These are phyloP conservation scores for Sinonovacula constricta DNA, from an alignment of 1,140 invertebrate species.

Conservation along the genomic window DNA sequence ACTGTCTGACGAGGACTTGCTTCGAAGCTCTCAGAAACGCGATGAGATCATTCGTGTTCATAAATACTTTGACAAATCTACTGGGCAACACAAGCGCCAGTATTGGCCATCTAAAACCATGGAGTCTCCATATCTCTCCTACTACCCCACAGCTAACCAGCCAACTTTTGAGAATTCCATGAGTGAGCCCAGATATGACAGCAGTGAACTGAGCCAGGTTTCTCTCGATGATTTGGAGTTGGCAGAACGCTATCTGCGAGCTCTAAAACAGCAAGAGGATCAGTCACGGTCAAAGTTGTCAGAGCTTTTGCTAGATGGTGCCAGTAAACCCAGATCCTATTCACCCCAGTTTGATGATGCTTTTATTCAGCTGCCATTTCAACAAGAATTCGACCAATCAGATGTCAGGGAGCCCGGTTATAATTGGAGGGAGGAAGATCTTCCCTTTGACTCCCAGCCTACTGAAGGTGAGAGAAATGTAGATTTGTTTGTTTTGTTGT, in stretches of 20 bases:
- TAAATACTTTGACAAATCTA: slow-evolving; percentile 70
- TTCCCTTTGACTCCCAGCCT: too few species aligned
- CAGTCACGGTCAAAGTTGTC: slow-evolving; percentile 19
- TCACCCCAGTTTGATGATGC: too few species aligned
- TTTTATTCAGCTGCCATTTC: too few species aligned
- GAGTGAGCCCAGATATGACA: too few species aligned
- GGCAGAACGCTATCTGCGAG: slow-evolving; percentile 24
- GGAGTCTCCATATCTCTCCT: slow-evolving; percentile 5
- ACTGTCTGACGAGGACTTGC: background rate
- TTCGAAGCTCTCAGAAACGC: slow-evolving; percentile 62
- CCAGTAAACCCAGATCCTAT: too few species aligned
- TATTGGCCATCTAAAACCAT: slow-evolving; percentile 5
- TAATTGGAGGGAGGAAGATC: too few species aligned
- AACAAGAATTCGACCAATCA: too few species aligned
- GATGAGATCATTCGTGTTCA: slow-evolving; percentile 70
- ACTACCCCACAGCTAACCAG: slow-evolving; percentile 21
- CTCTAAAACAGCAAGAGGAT: background rate
- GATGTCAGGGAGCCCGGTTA: too few species aligned
- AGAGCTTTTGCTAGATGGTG: slow-evolving; percentile 8
- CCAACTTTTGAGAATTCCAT: too few species aligned
- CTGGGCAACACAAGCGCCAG: slow-evolving; percentile 59
- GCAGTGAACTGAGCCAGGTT: too few species aligned
- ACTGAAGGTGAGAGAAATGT: too few species aligned
- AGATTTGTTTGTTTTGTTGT: too few species aligned
- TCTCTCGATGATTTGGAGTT: slow-evolving; percentile 30